Evolutionary conservation across 2,113 vertebrate species (phyloP), one percentile per base, ranked within the genome.

Genomic region (Telmatochromis brichardi): DNA sequence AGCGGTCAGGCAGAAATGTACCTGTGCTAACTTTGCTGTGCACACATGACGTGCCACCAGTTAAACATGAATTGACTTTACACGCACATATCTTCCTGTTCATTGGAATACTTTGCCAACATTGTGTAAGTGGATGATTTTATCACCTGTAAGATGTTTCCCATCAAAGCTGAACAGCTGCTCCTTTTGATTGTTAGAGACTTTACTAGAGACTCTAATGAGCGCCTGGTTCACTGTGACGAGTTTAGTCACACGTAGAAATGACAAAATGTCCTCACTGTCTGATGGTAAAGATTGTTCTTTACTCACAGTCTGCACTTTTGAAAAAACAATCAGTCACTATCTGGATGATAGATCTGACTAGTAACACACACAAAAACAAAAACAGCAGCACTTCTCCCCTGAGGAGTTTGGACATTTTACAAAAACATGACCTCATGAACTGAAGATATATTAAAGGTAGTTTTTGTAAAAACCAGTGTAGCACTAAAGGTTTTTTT

Each of bases 51-150:
- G 6, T 15, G 37, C 37, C n/a, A 4, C 71, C 6, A n/a, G 71
- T 50, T 47, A 12, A 7, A 28, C 15, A 0, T 50, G 71, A 8
- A 50, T 28, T 47, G 71, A 31, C 17, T n/a, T 31, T 33, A 8
- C 6, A 33, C 3, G 2, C 4, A 5, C 15, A 2, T 33, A 2
- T 68, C 21, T 19, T 78, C 15, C 1, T 50, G 0, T 76, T 78
- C 9, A 31, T 31, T 78, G 15, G 6, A 31, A 50, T 19, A 31
- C 15, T 78, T 78, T 31, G 14, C 6, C 71, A 76, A 9, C 23
- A 28, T 23, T 15, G 37, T 73, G 71, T 7, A 7, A 50, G 42
- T 50, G 42, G 71, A 50, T 28, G 71, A 47, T 76, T 28, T 28
- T 19, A 5, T 76, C 71, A 50, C 42, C 71, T 76, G 37, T 42